Evolutionary conservation across 2,113 vertebrate species (phyloP).

Genomic region (Gavia stellata): DNA sequence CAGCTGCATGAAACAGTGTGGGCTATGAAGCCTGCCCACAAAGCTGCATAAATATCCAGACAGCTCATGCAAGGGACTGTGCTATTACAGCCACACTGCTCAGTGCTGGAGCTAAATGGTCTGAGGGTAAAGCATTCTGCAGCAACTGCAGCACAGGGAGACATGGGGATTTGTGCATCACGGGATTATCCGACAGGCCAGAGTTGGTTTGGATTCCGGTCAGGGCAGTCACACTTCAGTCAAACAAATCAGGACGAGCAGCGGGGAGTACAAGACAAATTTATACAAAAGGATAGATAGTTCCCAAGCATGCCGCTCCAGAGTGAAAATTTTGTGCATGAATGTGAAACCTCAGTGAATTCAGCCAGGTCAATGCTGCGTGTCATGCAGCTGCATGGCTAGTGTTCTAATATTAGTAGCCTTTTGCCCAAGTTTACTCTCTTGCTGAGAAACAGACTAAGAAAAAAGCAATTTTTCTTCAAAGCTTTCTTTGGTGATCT

Average conservation of each 20-base stretch:
- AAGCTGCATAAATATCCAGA: background rate
- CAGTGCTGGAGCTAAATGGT: accelerated
- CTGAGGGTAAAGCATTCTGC: background rate
- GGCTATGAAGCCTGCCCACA: background rate
- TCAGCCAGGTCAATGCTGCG: background rate
- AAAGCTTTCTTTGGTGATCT: background rate
- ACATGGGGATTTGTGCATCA: accelerated
- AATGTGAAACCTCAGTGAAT: background rate
- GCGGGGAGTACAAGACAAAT: background rate
- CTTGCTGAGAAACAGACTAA: background rate
- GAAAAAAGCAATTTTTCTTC: background rate
- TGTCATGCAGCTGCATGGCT: background rate
- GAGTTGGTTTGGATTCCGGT: background rate
- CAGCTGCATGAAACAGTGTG: background rate
- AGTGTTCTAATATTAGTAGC: background rate
- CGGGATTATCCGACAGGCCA: accelerated
- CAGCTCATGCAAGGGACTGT: background rate
- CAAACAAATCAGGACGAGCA: background rate
- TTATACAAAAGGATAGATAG: background rate
- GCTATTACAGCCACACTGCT: background rate
- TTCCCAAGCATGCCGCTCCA: background rate
- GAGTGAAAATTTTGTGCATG: background rate
- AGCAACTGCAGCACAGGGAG: background rate
- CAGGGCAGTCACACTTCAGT: accelerated
- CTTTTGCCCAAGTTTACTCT: background rate